Evolutionary conservation across 2,113 vertebrate species (phyloP), one percentile per base, ranked within the genome.

Genomic region (Loxodonta africana): DNA sequence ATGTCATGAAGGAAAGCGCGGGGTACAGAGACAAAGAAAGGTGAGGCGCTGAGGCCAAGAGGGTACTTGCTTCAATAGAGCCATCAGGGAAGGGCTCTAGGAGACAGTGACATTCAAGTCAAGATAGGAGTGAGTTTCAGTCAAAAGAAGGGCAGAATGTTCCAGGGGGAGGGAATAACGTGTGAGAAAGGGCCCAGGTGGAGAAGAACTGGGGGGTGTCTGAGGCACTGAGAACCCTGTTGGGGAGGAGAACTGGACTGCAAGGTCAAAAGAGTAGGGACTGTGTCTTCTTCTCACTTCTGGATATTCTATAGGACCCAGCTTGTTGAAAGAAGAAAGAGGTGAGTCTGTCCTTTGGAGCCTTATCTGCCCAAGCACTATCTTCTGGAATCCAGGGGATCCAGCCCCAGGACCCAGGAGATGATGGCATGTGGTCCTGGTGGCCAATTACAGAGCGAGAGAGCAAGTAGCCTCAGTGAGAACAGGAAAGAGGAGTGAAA

Each of bases 161-260:
- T 37, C 25, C 41, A 25, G 41, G 21, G 7, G 9, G 67, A 26
- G 25, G 76, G 33, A 67, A 48, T 71, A 14, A 10, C 0, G 2
- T 0, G 4, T 77, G 74, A 69, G 20, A 26, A 30, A 25, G 1
- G 2, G 8, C 6, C 8, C 21, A 1, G 21, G 18, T 10, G 26
- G 2, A 7, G 37, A 44, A 37, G 33, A 53, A 4, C 46, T 25
- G 0, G 2, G 67, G n/a, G n/a, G 6, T 17, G 15, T 5, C 80
- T 0, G 0, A 71, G 20, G 37, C 30, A 33, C 8, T 1, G 5
- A 6, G 10, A 41, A 65, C 20, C 0, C 74, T 9, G 1, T 0
- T 4, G 4, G 1, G 28, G 25, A 62, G 9, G 5, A 1, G 46
- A n/a, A 33, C 85, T 2, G 20, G 37, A 8, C 26, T 20, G 5